Percentiles rank a stretch among this genome's conserved stretches.
phyloP scores from a whole-genome alignment of 1,140 invertebrate genomes.

The Calephelis nemesis region DNA sequence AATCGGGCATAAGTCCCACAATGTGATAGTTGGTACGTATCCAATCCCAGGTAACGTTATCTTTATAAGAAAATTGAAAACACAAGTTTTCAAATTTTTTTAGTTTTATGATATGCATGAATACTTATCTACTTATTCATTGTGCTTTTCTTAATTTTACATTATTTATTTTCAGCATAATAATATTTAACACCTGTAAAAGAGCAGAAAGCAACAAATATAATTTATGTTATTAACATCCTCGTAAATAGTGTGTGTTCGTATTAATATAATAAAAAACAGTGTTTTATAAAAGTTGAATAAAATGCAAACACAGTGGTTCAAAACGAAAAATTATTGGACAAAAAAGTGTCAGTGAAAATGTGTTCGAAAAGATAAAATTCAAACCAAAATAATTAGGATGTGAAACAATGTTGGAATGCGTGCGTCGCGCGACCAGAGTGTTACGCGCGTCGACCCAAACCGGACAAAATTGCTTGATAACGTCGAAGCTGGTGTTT shows the following conservation, averaged over 20 bases:
- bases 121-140: too few relatives aligned
- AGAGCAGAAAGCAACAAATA: too few relatives aligned
- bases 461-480: slow-evolving; percentile 31
- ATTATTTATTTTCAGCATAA: background rate
- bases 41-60: too few relatives aligned
- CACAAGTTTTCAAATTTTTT: too few relatives aligned
- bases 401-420: slow-evolving; percentile 68
- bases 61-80: too few relatives aligned
- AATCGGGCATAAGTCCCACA: too few relatives aligned
- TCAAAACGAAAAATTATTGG: slow-evolving; percentile 26
- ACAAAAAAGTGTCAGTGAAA: slow-evolving; percentile 38
- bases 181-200: background rate
- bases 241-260: too few relatives aligned
- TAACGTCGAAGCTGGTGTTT: slow-evolving; percentile 33
- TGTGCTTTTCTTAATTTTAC: too few relatives aligned
- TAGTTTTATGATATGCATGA: too few relatives aligned
- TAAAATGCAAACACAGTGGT: slow-evolving; percentile 26
- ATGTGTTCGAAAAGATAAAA: slow-evolving; percentile 46
- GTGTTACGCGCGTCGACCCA: slow-evolving; percentile 43
- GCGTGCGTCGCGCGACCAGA: slow-evolving; percentile 50
- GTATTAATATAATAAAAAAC: too few relatives aligned
- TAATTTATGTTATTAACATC: too few relatives aligned
- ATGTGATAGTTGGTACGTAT: too few relatives aligned
- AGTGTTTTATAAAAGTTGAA: slow-evolving; percentile 5
- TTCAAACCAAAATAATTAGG: slow-evolving; percentile 46